Evolutionary conservation across 2,888 invertebrate species (phyloP).

Genomic region (Hirudinaria manillensis): DNA sequence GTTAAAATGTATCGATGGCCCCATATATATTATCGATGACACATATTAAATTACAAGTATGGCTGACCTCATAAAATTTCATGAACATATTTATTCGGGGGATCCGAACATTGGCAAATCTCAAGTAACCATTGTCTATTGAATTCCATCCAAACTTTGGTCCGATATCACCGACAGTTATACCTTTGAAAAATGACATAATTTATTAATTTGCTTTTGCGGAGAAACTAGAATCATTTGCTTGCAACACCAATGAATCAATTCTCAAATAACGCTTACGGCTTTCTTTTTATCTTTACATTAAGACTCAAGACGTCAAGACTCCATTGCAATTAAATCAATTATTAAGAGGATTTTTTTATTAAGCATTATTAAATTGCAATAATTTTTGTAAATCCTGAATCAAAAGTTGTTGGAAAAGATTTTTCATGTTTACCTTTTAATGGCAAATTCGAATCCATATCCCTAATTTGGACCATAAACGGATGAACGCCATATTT

Average conservation of each 20-base stretch:
- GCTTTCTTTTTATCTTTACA: no score
- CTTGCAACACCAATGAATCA: not conserved
- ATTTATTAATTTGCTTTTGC: no score
- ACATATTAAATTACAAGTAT: no score
- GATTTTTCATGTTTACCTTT: constrained; percentile 52
- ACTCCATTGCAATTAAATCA: no score
- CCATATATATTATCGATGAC: no score
- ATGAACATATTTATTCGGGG: constrained; percentile 86
- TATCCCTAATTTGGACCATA: constrained; percentile 80
- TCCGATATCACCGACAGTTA: constrained; percentile 89
- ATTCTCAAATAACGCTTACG: not conserved
- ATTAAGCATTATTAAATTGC: no score
- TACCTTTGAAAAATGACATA: constrained; percentile 58
- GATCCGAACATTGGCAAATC: constrained; percentile 78
- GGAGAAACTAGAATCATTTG: not conserved
- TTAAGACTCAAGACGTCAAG: no score
- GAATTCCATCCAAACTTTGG: constrained; percentile 85
- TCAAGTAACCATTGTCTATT: constrained; percentile 86
- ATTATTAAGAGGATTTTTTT: no score
- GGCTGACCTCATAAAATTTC: constrained; percentile 67
- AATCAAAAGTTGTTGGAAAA: no score
- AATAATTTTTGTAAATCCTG: no score
- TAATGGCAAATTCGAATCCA: constrained; percentile 78
- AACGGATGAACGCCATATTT: constrained; percentile 86
- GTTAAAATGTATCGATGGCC: not conserved